A percentile compares a stretch with the other conserved stretches of the same genome.
phyloP scores from a whole-genome alignment of 2,797 vertebrate species.

The Buceros bicornis region DNA sequence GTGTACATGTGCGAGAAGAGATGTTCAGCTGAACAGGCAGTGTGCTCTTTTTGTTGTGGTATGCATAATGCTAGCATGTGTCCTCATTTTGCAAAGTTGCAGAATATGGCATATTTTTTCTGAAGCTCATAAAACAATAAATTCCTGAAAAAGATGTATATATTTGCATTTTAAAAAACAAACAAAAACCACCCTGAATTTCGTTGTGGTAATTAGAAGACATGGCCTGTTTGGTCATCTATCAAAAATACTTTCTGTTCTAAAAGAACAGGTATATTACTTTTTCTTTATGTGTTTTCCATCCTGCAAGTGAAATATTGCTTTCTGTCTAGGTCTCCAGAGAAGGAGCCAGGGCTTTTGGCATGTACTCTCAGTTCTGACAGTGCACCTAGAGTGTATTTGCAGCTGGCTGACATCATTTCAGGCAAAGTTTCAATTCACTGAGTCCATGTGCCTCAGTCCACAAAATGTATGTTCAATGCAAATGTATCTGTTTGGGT shows the following conservation, averaged over 20 bases:
- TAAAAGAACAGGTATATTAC: not conserved
- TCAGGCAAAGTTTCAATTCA: not conserved
- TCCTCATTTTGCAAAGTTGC: not conserved
- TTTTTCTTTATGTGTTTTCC: not conserved
- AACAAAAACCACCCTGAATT: not conserved
- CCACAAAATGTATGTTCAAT: not conserved
- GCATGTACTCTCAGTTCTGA: not conserved
- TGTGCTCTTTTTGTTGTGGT: not conserved
- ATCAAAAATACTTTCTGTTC: not conserved
- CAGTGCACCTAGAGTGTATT: not conserved
- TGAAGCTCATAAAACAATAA: not conserved
- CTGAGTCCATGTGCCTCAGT: not conserved
- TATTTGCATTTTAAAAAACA: not conserved
- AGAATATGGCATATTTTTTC: not conserved
- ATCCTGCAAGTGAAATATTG: not conserved
- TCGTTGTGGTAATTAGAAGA: not conserved
- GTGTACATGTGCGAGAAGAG: not conserved
- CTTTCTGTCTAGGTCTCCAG: not conserved
- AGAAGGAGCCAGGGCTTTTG: not conserved
- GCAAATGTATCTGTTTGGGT: not conserved
- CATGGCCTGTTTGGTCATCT: not conserved
- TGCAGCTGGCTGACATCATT: not conserved
- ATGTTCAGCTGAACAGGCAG: not conserved
- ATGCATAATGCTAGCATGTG: not conserved
- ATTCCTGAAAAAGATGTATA: not conserved